These are phyloP conservation scores for Agrotis segetum DNA, from an alignment of 2,888 invertebrate species.

Conservation along the genomic window DNA sequence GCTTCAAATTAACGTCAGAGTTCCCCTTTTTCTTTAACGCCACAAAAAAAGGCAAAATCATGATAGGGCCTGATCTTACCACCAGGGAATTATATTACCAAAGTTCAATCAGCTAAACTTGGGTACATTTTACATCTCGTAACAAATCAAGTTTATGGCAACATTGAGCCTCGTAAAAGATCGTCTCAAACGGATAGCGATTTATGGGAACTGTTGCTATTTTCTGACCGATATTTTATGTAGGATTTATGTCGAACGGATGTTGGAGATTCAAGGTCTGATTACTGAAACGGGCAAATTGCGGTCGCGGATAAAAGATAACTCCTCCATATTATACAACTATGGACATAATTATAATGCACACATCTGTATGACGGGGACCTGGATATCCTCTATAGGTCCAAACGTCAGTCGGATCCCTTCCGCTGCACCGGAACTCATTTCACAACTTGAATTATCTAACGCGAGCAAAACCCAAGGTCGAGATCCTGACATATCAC, in stretches of 20 bases:
- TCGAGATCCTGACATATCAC: too few species aligned
- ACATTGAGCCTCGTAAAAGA: constrained; percentile 48
- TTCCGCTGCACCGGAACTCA: too few species aligned
- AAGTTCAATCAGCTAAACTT: constrained; percentile 34
- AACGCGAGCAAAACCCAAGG: too few species aligned
- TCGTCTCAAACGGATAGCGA: constrained; percentile 49
- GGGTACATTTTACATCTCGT: constrained; percentile 30
- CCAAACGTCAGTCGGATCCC: too few species aligned
- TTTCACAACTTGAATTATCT: too few species aligned
- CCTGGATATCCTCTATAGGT: too few species aligned
- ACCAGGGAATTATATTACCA: background rate
- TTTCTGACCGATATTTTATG: constrained; percentile 31
- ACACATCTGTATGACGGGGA: too few species aligned
- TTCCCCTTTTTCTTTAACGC: too few species aligned
- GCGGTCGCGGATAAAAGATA: background rate
- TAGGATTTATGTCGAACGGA: background rate
- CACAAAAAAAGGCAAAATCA: too few species aligned
- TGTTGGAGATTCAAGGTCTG: background rate
- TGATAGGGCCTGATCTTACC: background rate
- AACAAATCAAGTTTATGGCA: constrained; percentile 54
- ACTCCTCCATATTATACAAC: too few species aligned
- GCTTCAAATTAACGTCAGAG: too few species aligned
- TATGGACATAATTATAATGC: too few species aligned
- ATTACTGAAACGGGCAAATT: background rate
- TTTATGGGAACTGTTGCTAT: constrained; percentile 46